A percentile compares a stretch with the other conserved stretches of the same genome.
Conservation (phyloP, 2,113 vertebrate species). For the Sebastes fasciatus region DNA sequence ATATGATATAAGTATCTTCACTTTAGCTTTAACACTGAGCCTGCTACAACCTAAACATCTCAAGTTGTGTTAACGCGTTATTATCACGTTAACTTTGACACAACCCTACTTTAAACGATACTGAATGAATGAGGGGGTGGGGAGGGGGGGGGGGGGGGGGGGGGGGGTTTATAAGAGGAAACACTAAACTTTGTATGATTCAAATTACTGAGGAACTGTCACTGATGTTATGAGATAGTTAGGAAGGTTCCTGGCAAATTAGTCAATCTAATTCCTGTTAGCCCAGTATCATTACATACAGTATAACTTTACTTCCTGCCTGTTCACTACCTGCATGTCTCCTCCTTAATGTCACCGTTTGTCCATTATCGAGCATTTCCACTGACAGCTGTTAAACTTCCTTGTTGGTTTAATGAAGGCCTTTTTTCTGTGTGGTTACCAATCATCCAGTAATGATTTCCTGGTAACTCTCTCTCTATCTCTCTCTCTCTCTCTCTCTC, state of each 20-base stretch:
- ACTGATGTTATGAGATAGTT: neutral
- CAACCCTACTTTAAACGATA: neutral
- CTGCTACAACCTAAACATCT: no score
- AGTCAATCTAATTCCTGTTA: slow-evolving; percentile 49
- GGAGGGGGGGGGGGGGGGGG: no score
- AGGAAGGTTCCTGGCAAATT: slow-evolving; percentile 32
- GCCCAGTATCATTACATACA: neutral
- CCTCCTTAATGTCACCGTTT: neutral
- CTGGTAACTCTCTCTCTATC: slow-evolving; percentile 37
- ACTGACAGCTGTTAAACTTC: slow-evolving; percentile 38
- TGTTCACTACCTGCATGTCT: slow-evolving; percentile 3
- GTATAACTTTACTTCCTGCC: slow-evolving; percentile 23
- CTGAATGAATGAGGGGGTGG: neutral
- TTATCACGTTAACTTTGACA: no score
- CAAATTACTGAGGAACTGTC: slow-evolving; percentile 16
- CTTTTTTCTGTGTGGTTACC: slow-evolving; percentile 17
- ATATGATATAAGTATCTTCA: no score
- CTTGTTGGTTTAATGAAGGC: slow-evolving; percentile 31
- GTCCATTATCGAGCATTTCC: neutral
- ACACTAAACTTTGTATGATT: neutral
- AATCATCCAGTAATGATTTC: slow-evolving; percentile 51
- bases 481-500: neutral
- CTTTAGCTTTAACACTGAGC: no score
- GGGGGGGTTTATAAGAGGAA: neutral
- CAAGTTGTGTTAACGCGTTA: no score